Percentiles rank a stretch among this genome's conserved stretches.
phyloP scores from a whole-genome alignment of 2,888 invertebrate species.

The Drosophila neoperkinsi region DNA sequence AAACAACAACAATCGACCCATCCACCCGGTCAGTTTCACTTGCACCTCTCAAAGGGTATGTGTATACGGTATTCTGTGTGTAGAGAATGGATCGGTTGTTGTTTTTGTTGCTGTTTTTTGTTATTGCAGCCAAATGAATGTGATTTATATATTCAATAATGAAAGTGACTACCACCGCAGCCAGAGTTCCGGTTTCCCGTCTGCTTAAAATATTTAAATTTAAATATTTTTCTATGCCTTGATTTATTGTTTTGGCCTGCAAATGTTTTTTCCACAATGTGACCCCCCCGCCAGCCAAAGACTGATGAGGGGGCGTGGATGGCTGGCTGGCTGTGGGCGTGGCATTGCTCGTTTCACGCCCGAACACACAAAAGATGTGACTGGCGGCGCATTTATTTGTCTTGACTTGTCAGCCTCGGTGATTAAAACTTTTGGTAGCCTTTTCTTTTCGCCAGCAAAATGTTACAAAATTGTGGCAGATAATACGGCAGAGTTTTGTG shows the following conservation, averaged over 20 bases:
- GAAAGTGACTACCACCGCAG: constrained; percentile 71
- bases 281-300: neutral
- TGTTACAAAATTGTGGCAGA: constrained; percentile 29
- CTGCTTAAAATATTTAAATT: constrained; percentile 77
- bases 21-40: constrained; percentile 23
- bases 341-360: constrained; percentile 62
- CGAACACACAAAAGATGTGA: constrained; percentile 65
- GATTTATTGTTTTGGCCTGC: constrained; percentile 69
- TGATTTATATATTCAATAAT: constrained; percentile 82
- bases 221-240: constrained; percentile 80
- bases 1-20: constrained; percentile 30
- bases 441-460: constrained; percentile 1
- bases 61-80: neutral
- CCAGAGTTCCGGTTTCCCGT: constrained; percentile 48
- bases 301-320: constrained; percentile 7
- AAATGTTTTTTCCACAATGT: constrained; percentile 29
- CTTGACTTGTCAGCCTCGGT: constrained; percentile 74
- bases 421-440: constrained; percentile 67
- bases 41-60: constrained; percentile 64
- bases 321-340: constrained; percentile 18
- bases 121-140: constrained; percentile 67
- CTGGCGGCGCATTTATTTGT: constrained; percentile 66
- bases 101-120: constrained; percentile 32
- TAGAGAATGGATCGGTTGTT: constrained; percentile 9
- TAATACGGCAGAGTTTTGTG: constrained; percentile 32